Percentiles rank a stretch among this genome's conserved stretches.
phyloP scores from a whole-genome alignment of 2,888 invertebrate genomes.

The Adelphocoris suturalis region DNA sequence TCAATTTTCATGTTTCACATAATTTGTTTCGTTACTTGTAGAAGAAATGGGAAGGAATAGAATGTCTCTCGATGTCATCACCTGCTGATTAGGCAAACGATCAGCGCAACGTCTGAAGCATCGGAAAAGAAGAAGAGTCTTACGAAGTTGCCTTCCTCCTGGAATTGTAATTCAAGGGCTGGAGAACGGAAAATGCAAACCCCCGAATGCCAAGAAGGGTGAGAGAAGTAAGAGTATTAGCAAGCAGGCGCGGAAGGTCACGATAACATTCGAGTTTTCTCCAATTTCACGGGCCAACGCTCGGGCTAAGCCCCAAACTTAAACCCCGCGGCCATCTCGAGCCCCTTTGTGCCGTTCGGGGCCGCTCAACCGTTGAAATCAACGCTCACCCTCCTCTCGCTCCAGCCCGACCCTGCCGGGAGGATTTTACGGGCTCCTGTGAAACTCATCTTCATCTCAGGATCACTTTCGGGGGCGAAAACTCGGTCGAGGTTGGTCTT shows the following conservation, averaged over 20 bases:
- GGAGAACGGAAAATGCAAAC: not conserved
- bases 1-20: too few relatives aligned
- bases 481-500: not conserved
- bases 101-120: too few relatives aligned
- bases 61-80: too few relatives aligned
- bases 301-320: slow-evolving; percentile 23
- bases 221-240: not conserved
- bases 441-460: not conserved
- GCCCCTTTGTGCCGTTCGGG: slow-evolving; percentile 20
- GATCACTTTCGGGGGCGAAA: not conserved
- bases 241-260: slow-evolving; percentile 29
- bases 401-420: not conserved
- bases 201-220: slow-evolving; percentile 4
- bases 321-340: slow-evolving; percentile 31
- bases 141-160: not conserved
- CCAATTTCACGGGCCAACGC: slow-evolving; percentile 32
- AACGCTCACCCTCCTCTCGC: not conserved
- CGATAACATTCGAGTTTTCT: slow-evolving; percentile 39
- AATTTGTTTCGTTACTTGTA: too few relatives aligned
- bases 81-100: too few relatives aligned
- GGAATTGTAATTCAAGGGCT: not conserved
- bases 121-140: not conserved
- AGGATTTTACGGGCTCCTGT: not conserved
- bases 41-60: too few relatives aligned
- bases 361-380: slow-evolving; percentile 17